Conservation (phyloP, 2,888 invertebrate species). For the Cataglyphis rosenhaueri region DNA sequence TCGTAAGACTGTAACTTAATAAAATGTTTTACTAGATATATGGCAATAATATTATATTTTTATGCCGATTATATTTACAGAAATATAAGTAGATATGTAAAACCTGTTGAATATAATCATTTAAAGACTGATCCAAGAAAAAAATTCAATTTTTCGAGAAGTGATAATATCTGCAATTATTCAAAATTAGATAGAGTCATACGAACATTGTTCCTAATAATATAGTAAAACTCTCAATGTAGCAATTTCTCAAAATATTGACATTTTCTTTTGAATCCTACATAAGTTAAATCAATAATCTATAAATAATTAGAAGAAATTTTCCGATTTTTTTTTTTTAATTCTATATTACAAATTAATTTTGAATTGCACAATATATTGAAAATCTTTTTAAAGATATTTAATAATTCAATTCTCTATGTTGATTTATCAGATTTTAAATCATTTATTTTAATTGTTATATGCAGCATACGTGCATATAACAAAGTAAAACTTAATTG, state of each 20-base stretch:
- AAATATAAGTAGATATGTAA: background rate
- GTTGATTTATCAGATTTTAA: background rate
- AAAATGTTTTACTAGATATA: background rate
- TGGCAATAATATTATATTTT: background rate
- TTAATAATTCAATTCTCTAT: background rate
- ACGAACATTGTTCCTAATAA: background rate
- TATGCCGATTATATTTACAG: background rate
- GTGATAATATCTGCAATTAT: background rate
- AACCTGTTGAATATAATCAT: background rate
- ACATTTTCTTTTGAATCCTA: background rate
- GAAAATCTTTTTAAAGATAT: background rate
- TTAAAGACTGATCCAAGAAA: background rate
- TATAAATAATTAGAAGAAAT: background rate
- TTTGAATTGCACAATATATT: background rate
- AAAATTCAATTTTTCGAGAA: conserved; percentile 10
- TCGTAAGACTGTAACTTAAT: conserved; percentile 14
- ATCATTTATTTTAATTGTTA: background rate
- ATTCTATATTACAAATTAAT: background rate
- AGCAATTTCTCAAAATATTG: background rate
- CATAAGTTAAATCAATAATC: background rate
- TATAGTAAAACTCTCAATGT: background rate
- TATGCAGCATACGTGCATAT: background rate
- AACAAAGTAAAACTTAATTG: conserved; percentile 6
- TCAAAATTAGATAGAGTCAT: background rate
- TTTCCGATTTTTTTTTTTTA: background rate